These are phyloP conservation scores for Zingel zingel DNA, from an alignment of 2,113 vertebrate species.

Conservation along the genomic window DNA sequence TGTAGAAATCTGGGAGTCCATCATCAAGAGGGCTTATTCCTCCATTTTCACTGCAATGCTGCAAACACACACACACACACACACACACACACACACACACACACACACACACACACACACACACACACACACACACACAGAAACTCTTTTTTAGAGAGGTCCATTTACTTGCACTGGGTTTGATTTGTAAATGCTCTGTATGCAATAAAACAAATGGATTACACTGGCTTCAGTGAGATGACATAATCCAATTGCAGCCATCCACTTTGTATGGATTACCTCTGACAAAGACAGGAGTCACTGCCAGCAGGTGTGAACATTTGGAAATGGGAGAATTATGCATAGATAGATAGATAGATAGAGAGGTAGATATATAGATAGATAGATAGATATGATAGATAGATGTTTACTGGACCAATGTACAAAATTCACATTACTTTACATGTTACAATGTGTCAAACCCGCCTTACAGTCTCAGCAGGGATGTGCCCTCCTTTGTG, in stretches of 20 bases:
- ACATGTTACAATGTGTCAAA: too few species aligned
- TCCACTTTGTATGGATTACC: constrained; percentile 62
- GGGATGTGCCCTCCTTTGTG: constrained; percentile 80
- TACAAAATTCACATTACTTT: too few species aligned
- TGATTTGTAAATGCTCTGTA: constrained; percentile 62
- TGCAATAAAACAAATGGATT: constrained; percentile 68
- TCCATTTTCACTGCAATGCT: constrained; percentile 87
- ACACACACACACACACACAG: neutral
- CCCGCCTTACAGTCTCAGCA: constrained; percentile 70
- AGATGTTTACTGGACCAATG: neutral
- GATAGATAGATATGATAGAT: neutral
- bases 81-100: constrained; percentile 7
- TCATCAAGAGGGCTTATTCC: constrained; percentile 87
- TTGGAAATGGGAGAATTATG: constrained; percentile 38
- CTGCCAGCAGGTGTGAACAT: constrained; percentile 42
- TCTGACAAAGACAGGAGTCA: constrained; percentile 42
- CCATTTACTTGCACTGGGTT: constrained; percentile 22
- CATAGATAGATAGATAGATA: constrained; percentile 14
- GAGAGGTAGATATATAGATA: too few species aligned
- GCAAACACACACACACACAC: constrained; percentile 43
- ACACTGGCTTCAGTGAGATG: constrained; percentile 38
- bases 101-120: neutral
- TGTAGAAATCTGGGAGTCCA: constrained; percentile 90
- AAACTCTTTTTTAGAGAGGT: constrained; percentile 19
- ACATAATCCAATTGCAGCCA: constrained; percentile 53